Base-by-base conservation (phyloP, 2,888 invertebrate species). In the Melanchra persicariae region DNA sequence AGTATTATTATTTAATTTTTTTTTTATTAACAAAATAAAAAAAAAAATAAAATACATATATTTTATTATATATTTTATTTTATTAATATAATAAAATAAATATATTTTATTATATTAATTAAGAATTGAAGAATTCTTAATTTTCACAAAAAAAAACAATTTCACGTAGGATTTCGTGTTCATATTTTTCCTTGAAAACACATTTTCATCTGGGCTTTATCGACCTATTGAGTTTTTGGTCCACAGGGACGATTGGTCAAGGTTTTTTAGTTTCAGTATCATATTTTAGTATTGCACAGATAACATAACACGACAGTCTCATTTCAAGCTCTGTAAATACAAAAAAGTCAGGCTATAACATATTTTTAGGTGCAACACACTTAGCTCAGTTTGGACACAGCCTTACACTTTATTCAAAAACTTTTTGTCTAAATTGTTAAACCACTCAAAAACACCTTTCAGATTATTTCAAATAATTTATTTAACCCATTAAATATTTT, bases 341-440 rank as follows among this genome's bases (percentile, higher is more conserved):
- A 34, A 12, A 49, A 26, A n/a, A n/a, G n/a, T 37, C 30, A 26
- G 59, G 0, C 2, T 40, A 40, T 19, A 19, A 15, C 5, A 49
- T 43, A 45, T 43, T 37, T 58, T 58, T 17, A 45, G 40, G 2
- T 12, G 55, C 15, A 24, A 26, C n/a, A 12, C 10, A 43, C 40
- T 22, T 40, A n/a, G 9, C 17, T 62, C 58, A 54, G 37, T 26
- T 63, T 37, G 30, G 40, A 62, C 40, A 24, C 4, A 37, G 22
- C 17, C n/a, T 26, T 30, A 22, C 19, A 70, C 17, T 9, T 22
- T 17, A 17, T 49, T 60, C n/a, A n/a, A 63, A 70, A 70, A 74
- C 19, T 26, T 15, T 34, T 52, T 37, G 43, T 15, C 19, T 5
- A 51, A 70, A 70, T 0, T 43, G 24, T 51, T 43, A 62, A 54